Evolutionary conservation across 2,113 vertebrate genomes (phyloP), one percentile per base, ranked within the genome.

Genomic region (Astatotilapia flaviijosephi): DNA sequence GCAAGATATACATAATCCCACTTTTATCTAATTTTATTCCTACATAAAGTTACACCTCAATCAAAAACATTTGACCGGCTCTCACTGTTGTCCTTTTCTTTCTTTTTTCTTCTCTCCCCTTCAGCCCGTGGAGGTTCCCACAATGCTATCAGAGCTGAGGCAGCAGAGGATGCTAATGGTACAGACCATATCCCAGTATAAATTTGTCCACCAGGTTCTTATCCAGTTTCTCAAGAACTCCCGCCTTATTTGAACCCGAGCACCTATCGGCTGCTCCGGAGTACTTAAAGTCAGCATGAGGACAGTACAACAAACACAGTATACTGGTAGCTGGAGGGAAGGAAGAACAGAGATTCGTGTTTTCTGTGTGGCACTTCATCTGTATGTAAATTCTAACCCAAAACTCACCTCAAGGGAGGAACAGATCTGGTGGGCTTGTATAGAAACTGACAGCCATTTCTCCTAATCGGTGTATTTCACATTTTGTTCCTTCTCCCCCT

Each of bases 121-220:
- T 35, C 95, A 99, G 98, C 97, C 96, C 33, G 96, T 98, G 94
- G 98, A 99, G 0, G 97, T 99, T 54, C 98, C 98, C 7, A 93
- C 96, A 88, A 98, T 99, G 98, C 88, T 99, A 95, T 96, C 97
- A 31, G 95, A 95, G 42, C 96, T 99, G 88, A 93, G 98, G 89
- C 97, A 98, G 88, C 98, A 99, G 77, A 96, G 98, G 84, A 97
- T 98, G 97, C 97, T 99, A 85, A 97, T 99, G 98, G 97, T 99
- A 83, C 98, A 99, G 96, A 99, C 98, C 92, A 97, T 98, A 73
- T 96, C 98, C 10, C 98, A 99, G 92, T 99, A 99, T 95, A 97
- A 97, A 95, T 99, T 99, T 77, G 97, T 99, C 95, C 98, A 99
- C 91, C 98, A 98, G 92, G 98, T 98, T 85, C 98, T 99, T 91